Conservation (phyloP, 2,888 invertebrate species). For the Drosophila ezoana region DNA sequence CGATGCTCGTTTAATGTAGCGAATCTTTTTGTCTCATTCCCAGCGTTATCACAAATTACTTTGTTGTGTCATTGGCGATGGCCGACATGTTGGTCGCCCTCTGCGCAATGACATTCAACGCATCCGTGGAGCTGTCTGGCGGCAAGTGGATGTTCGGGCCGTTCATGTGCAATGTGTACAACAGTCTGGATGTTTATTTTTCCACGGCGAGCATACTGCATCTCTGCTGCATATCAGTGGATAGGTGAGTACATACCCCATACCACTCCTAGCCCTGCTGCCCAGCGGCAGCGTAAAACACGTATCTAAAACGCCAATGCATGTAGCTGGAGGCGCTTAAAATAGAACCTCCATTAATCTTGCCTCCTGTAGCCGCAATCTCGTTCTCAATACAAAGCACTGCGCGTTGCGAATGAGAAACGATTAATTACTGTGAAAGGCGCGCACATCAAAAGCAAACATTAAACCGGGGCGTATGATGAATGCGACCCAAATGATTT, state of each 20-base stretch:
- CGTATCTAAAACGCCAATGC: conserved; percentile 4
- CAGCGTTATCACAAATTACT: conserved; percentile 96
- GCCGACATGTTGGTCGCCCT: conserved; percentile 98
- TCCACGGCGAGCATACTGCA: conserved; percentile 97
- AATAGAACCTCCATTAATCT: conserved; percentile 67
- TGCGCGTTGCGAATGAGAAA: conserved; percentile 52
- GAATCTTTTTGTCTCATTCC: conserved; percentile 44
- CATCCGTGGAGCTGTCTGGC: conserved; percentile 93
- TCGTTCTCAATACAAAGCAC: conserved; percentile 45
- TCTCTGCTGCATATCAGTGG: conserved; percentile 95
- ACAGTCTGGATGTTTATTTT: conserved; percentile 97
- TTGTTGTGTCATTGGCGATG: conserved; percentile 96
- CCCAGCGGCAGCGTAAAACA: background rate
- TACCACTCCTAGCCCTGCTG: background rate
- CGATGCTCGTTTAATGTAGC: conserved; percentile 48
- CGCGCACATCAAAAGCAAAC: conserved; percentile 76
- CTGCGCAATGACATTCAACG: conserved; percentile 97
- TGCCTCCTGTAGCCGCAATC: conserved; percentile 50
- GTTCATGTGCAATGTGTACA: conserved; percentile 98
- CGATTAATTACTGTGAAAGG: conserved; percentile 76
- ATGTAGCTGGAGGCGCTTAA: conserved; percentile 18
- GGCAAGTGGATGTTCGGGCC: conserved; percentile 95
- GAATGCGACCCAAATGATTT: conserved; percentile 79
- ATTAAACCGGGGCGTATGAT: conserved; percentile 72
- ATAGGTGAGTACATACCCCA: conserved; percentile 85